These are phyloP conservation scores for Coecobrya sp. DNA, from an alignment of 2,888 invertebrate species.

Conservation along the genomic window DNA sequence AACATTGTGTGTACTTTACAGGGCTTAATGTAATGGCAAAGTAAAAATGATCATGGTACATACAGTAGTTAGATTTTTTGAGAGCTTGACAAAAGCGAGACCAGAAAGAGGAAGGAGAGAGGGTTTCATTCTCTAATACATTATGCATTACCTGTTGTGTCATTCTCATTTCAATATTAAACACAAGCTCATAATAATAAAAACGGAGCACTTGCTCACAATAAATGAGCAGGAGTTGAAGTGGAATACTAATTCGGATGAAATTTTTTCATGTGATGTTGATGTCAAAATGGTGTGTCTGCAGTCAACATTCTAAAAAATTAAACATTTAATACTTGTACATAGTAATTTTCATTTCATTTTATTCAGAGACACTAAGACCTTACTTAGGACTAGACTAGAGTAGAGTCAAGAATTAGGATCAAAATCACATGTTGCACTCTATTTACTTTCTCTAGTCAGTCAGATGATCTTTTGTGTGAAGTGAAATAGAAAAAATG, in stretches of 20 bases:
- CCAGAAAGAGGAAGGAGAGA: background rate
- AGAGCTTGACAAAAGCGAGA: conserved; percentile 12
- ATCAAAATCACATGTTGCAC: conserved; percentile 58
- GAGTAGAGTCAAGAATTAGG: too few relatives aligned
- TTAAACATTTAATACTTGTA: background rate
- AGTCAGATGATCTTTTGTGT: background rate
- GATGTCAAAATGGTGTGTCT: too few relatives aligned
- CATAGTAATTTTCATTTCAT: background rate
- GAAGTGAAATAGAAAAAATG: background rate
- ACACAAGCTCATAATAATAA: background rate
- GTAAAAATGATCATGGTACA: background rate
- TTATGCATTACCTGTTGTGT: conserved; percentile 76
- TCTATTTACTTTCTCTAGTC: conserved; percentile 8
- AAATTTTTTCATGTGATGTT: background rate
- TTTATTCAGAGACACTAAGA: background rate
- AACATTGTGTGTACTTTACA: background rate
- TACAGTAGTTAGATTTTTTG: background rate
- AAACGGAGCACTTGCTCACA: background rate
- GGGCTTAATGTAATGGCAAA: background rate
- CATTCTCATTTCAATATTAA: conserved; percentile 42
- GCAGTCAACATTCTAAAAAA: background rate
- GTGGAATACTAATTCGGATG: conserved; percentile 62
- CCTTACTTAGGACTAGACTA: background rate
- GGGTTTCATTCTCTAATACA: conserved; percentile 52
- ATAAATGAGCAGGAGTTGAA: background rate